Conservation (phyloP, 2,113 vertebrate species). For the Podocnemis expansa region DNA sequence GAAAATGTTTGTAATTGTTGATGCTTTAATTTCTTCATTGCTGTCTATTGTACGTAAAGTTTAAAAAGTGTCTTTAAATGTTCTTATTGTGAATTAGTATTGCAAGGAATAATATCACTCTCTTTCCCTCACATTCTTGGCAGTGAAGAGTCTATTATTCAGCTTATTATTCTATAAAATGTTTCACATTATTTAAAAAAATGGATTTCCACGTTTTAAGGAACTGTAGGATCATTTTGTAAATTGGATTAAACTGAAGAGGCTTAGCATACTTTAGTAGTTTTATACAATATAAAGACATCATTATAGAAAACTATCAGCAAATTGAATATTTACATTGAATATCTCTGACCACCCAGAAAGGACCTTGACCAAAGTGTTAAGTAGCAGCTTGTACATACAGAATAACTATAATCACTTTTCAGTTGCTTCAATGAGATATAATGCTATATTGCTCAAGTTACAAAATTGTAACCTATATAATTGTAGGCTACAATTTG, state of each 20-base stretch:
- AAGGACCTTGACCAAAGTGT: background rate
- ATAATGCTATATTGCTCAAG: background rate
- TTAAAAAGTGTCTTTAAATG: background rate
- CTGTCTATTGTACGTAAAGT: background rate
- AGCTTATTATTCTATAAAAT: constrained; percentile 18
- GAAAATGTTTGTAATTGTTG: background rate
- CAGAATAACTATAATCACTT: background rate
- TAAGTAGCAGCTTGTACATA: background rate
- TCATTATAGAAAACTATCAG: background rate
- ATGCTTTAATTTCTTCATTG: background rate
- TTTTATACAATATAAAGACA: background rate
- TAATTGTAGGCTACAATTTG: too few species aligned
- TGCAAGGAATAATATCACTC: background rate
- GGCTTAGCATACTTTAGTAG: constrained; percentile 17
- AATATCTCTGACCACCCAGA: constrained; percentile 2
- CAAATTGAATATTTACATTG: background rate
- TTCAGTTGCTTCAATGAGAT: background rate
- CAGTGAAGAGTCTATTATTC: constrained; percentile 10
- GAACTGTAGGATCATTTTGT: constrained; percentile 34
- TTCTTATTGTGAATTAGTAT: background rate
- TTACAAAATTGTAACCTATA: background rate
- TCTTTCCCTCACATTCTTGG: background rate
- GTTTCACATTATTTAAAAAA: background rate
- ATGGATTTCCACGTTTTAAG: constrained; percentile 5
- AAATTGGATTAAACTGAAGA: constrained; percentile 38